Conservation (phyloP, 2,888 invertebrate genomes). For the Nineta flava region DNA sequence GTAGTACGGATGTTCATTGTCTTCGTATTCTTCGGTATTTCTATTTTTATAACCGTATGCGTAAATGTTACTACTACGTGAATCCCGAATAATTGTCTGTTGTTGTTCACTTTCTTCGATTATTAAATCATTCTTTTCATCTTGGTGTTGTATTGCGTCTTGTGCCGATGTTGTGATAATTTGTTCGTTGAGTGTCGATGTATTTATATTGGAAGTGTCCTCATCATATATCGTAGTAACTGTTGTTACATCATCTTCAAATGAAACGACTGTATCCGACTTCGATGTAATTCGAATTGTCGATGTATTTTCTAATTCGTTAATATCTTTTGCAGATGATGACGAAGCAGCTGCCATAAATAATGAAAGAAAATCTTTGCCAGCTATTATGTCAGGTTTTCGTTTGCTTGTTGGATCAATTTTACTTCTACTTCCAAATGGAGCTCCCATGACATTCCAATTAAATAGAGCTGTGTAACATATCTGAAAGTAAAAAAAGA, state of each 20-base stretch:
- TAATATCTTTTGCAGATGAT: neutral
- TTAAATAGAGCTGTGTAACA: neutral
- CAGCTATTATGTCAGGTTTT: conserved; percentile 27
- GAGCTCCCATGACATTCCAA: neutral
- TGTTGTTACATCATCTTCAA: neutral
- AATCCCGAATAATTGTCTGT: conserved; percentile 4
- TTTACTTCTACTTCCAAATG: neutral
- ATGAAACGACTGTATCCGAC: neutral
- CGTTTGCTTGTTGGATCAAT: conserved; percentile 18
- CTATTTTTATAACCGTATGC: neutral
- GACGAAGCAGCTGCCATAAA: neutral
- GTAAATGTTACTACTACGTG: conserved; percentile 4
- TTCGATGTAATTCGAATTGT: neutral
- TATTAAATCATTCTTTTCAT: neutral
- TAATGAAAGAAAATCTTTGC: conserved; percentile 30
- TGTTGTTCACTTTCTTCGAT: conserved; percentile 3
- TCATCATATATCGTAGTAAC: neutral
- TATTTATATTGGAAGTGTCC: neutral
- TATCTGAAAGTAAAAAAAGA: conserved; percentile 2
- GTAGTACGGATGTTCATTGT: neutral
- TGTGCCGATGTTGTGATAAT: neutral
- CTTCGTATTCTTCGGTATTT: neutral
- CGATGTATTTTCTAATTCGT: neutral
- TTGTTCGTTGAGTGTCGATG: neutral
- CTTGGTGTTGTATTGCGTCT: neutral